Evolutionary conservation across 2,797 vertebrate species (phyloP).

Genomic region (Poecile montanus): DNA sequence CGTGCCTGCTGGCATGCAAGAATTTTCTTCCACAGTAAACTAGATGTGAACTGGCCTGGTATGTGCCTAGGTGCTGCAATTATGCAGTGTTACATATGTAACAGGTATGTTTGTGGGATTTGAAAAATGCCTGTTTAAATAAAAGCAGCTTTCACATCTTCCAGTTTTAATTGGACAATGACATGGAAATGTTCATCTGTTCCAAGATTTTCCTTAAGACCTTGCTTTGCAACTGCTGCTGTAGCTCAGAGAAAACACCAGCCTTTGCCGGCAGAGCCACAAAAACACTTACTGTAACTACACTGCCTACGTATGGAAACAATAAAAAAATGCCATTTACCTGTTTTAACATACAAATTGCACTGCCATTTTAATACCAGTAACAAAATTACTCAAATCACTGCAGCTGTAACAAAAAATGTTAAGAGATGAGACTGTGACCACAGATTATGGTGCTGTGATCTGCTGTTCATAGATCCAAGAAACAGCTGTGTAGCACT

Average conservation of each 20-base stretch:
- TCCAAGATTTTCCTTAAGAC: not conserved
- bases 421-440: not conserved
- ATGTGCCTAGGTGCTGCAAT: not conserved
- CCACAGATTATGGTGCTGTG: not conserved
- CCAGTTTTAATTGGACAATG: not conserved
- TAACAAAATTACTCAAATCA: not conserved
- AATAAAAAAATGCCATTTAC: not conserved
- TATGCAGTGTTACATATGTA: not conserved
- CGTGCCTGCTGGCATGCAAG: not conserved
- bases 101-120: not conserved
- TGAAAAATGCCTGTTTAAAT: not conserved
- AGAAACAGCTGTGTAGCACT: rapidly evolving
- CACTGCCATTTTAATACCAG: not conserved
- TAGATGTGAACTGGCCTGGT: not conserved
- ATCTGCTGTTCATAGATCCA: not conserved
- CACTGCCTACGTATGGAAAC: not conserved
- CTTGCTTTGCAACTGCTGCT: not conserved
- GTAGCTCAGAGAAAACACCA: not conserved
- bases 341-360: not conserved
- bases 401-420: not conserved
- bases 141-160: not conserved
- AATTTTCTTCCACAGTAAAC: not conserved
- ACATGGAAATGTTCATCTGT: not conserved
- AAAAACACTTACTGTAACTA: rapidly evolving
- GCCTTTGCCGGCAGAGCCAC: not conserved